Base-by-base conservation (phyloP, 2,113 vertebrate genomes). In the Nesogale talazaci region DNA sequence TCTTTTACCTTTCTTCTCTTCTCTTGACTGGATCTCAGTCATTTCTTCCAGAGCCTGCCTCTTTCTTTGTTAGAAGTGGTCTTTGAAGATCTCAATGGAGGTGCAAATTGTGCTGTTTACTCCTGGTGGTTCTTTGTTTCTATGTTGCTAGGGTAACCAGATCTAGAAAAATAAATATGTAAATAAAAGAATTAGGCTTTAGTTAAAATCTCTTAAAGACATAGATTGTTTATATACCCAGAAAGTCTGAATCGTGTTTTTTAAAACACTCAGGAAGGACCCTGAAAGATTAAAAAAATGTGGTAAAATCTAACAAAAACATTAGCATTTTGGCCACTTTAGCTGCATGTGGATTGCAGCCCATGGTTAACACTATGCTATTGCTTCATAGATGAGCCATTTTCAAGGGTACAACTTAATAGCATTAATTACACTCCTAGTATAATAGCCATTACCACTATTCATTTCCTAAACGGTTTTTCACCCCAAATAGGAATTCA, bases 141-240 rank as follows among this genome's bases (percentile, higher is more conserved):
- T 52, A 10, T 52, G 46, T 52, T 52, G 46, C 46, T 52, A 12
- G 10, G 46, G 46, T 52, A 12, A 52, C 46, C 46, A 7, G 46
- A 52, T 9, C 46, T 52, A 52, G 46, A 52, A 52, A 52, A 52
- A 52, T 12, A 52, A 2, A 52, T 12, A 52, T 12, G 14, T 52
- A 52, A 52, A 5, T 52, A 52, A 52, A 42, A 87, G 29, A 81
- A 20, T 65, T 81, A 84, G 22, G 12, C 23, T 42, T 76, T 25
- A 76, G 22, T 93, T 88, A 69, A 56, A 17, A 34, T 22, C 80
- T 81, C 76, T 91, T 79, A 74, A 74, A 87, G 56, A 82, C n/a
- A 25, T 59, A 52, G n/a, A 23, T 94, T 83, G 52, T 83, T 67
- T 34, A 61, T 75, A 31, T 88, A 56, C 63, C 77, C 46, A 19